A percentile compares a stretch with the other conserved stretches of the same genome.
These are phyloP conservation scores for Oreocharis arfaki DNA, from an alignment of 2,113 vertebrate genomes.

Conservation along the genomic window DNA sequence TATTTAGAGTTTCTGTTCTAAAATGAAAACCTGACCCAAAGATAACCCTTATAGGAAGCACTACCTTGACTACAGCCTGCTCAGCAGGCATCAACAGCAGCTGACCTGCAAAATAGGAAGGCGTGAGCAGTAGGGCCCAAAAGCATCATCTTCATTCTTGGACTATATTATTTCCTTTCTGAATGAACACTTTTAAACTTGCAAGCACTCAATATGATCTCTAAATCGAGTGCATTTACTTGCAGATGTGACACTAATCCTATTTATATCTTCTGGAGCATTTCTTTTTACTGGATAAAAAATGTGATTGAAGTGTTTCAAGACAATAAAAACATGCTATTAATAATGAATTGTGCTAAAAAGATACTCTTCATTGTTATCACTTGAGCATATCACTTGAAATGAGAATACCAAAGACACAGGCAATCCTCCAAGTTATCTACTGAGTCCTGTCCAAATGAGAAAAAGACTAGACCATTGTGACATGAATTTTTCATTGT, in stretches of 20 bases:
- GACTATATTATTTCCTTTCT: not conserved
- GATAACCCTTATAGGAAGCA: not conserved
- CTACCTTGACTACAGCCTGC: not conserved
- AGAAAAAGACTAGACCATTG: not conserved
- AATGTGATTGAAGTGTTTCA: not conserved
- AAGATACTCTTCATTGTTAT: not conserved
- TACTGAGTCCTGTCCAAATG: constrained; percentile 5
- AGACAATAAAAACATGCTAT: not conserved
- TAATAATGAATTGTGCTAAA: constrained; percentile 1
- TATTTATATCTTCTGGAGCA: not conserved
- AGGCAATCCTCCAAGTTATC: constrained; percentile 30
- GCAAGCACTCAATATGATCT: not conserved
- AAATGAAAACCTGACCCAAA: not conserved
- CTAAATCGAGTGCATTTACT: not conserved
- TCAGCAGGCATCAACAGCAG: not conserved
- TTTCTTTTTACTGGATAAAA: constrained; percentile 12
- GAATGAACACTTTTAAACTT: not conserved
- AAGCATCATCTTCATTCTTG: not conserved
- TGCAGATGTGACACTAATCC: not conserved
- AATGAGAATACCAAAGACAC: constrained; percentile 14
- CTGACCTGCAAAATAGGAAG: not conserved
- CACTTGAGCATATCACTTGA: not conserved
- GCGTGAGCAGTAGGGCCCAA: not conserved
- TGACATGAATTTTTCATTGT: constrained; percentile 41
- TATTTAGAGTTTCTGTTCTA: not conserved